Conservation (phyloP, 2,113 vertebrate genomes). For the Alosa alosa region DNA sequence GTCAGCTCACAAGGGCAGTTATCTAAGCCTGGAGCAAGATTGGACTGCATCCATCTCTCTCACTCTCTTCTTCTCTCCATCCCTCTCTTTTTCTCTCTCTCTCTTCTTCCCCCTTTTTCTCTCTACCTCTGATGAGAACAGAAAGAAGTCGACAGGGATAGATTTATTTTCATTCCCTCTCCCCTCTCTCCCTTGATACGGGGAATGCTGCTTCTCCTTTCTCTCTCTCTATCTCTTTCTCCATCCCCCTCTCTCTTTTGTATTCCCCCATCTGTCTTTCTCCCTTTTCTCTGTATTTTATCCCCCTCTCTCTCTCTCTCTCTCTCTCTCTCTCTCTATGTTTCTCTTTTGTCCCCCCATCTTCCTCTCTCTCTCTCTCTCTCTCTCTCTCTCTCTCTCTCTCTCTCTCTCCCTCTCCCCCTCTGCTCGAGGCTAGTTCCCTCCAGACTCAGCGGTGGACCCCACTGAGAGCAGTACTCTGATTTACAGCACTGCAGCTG, state of each 20-base stretch:
- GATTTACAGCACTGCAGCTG: constrained; percentile 15
- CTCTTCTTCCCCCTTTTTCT: constrained; percentile 8
- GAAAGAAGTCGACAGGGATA: neutral
- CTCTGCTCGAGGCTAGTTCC: neutral
- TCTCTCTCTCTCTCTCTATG: neutral
- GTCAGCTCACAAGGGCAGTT: constrained; percentile 28
- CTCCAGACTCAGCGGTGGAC: neutral
- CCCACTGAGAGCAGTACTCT: neutral
- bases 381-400: constrained; percentile 10
- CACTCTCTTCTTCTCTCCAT: neutral
- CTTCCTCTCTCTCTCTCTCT: constrained; percentile 17
- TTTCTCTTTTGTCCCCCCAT: neutral
- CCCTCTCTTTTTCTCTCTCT: neutral
- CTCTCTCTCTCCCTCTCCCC: constrained; percentile 12
- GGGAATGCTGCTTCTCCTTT: neutral
- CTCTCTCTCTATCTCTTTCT: neutral
- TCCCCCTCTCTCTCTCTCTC: neutral
- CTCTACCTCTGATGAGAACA: constrained; percentile 5
- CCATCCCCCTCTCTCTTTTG: constrained; percentile 7
- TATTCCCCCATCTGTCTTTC: neutral
- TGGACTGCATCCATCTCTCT: neutral
- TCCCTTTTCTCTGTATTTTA: neutral
- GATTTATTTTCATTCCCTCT: neutral
- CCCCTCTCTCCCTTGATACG: neutral
- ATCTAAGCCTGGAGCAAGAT: neutral